Evolutionary conservation across 2,797 vertebrate species (phyloP), one percentile per base, ranked within the genome.

Genomic region (Amblyopsis hoosieri): DNA sequence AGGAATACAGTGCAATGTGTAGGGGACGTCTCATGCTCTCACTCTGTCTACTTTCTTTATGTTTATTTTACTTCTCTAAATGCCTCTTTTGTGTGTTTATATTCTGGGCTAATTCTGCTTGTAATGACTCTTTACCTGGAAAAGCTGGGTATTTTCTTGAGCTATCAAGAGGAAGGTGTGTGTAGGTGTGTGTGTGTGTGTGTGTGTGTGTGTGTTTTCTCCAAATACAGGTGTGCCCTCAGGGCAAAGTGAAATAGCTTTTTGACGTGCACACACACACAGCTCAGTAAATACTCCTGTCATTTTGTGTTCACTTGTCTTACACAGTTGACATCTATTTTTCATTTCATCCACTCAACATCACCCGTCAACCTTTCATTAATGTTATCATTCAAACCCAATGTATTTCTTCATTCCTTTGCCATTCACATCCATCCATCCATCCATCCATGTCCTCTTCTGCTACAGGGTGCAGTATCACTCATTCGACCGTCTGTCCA

Each of bases 401-500:
- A 50, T 73, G 53, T 51, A 46, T 51, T 47, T 29, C 29, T 65
- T 57, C 12, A 55, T 64, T 3, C 45, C 55, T 29, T 58, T 29
- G 23, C 59, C 65, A 59, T 73, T 61, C 74, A 67, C 74, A 67
- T 79, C 56, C 82, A 50, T 84, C 84, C 65, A 62, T 84, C 66
- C 76, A 50, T 69, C 67, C 76, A 66, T 62, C 67, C 78, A 67
- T 82, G 64, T 82, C 65, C 78, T 71, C 70, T 78, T 57, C 77
- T 53, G 64, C 79, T 82, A 74, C 90, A 92, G 91, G 88, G 70
- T 60, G 68, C 90, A 82, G 85, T 88, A 87, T 84, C 87, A 85
- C 80, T 92, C 91, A 89, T 92, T 89, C 81, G 90, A 93, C 67
- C 89, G 90, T 88, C 85, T 92, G 81, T 92, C 90, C 77, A 89